Evolutionary conservation across 2,797 vertebrate species (phyloP).

Genomic region (Chrosomus eos): DNA sequence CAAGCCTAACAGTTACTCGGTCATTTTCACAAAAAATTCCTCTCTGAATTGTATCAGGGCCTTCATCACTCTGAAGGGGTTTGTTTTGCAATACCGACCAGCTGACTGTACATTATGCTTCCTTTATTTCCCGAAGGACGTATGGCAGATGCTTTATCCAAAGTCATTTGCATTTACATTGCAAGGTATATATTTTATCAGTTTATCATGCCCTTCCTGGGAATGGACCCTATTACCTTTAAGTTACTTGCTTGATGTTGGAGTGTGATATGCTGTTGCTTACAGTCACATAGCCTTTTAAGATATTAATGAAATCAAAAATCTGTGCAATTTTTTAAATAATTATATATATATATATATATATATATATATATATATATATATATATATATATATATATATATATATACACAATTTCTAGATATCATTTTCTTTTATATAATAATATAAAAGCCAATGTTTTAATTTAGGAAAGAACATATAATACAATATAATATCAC

Average conservation of each 20-base stretch:
- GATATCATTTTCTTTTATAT: background rate
- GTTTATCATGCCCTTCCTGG: background rate
- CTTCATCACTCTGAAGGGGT: constrained; percentile 1
- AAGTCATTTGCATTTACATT: background rate
- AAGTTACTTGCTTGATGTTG: background rate
- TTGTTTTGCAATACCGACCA: background rate
- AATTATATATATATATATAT: no score
- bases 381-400: no score
- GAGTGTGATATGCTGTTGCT: background rate
- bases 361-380: background rate
- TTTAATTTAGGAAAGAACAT: background rate
- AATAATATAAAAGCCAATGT: background rate
- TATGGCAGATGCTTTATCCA: background rate
- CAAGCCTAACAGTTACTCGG: background rate
- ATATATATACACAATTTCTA: background rate
- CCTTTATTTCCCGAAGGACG: background rate
- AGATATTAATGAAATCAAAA: background rate
- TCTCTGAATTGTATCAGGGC: background rate
- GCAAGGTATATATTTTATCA: background rate
- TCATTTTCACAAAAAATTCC: background rate
- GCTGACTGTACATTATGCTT: background rate
- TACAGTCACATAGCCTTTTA: background rate
- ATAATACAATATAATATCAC: background rate
- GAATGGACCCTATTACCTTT: background rate
- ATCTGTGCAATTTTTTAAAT: background rate